Base-by-base conservation (phyloP, 64 coral and sea anemone genomes). In the Orbicella faveolata region DNA sequence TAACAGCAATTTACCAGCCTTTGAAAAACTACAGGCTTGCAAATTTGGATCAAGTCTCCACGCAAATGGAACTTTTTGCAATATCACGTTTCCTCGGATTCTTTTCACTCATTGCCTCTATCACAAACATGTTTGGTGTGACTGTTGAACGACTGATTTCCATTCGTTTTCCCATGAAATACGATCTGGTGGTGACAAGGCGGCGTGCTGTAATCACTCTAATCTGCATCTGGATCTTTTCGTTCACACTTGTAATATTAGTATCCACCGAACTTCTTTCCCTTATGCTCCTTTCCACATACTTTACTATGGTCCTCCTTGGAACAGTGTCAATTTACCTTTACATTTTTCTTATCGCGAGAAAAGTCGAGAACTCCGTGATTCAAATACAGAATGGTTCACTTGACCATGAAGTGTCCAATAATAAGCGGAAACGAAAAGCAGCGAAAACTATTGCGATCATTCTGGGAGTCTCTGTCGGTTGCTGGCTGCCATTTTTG, bases 91-190 rank as follows among this genome's bases (percentile, higher is more conserved):
- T 85, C 21, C 82, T 85, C 17, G 82, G 82, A 26, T 20, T 69
- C 13, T 6, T 85, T 11, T 70, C 82, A 41, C 65, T 85, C 64
- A 85, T 85, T 85, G 82, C 82, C 3, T 85, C 82, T 0, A 52
- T 85, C 26, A 51, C 82, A 68, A 85, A 73, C 82, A 85, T 85
- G 82, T 53, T 85, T 52, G 82, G 82, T 26, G 82, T 85, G 21
- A 85, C 82, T 7, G 41, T 85, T 64, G 82, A 85, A 44, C 63
- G 82, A 3, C 37, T 85, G 37, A 85, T 85, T 37, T 85, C 82
- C 64, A 85, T 85, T 68, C 65, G 82, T 13, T 85, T 85, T 52
- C 82, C 82, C 8, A 36, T 85, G 65, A 85, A 85, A 52, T 85
- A 85, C 35, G 65, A 73, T 23, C n/a, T 85, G 11, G 18, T 85